These are phyloP conservation scores for Platycercus adscitus DNA, from an alignment of 2,113 vertebrate species.

Conservation along the genomic window DNA sequence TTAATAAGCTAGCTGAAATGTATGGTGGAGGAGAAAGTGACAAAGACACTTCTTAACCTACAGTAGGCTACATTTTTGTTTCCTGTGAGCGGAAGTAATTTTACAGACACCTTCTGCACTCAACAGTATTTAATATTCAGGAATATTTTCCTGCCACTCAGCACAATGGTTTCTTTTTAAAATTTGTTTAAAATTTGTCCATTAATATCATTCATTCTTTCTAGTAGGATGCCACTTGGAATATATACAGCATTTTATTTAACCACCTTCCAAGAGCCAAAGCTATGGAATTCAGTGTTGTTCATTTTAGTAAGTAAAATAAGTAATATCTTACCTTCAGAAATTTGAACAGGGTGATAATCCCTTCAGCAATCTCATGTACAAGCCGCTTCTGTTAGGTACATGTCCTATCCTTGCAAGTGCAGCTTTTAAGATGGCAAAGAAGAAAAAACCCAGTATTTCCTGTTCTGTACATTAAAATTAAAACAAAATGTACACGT, in stretches of 20 bases:
- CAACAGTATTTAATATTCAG: constrained; percentile 73
- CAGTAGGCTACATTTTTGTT: constrained; percentile 16
- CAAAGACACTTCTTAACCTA: constrained; percentile 85
- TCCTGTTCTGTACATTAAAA: constrained; percentile 81
- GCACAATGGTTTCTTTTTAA: constrained; percentile 71
- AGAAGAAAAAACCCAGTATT: constrained; percentile 60
- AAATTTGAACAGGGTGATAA: constrained; percentile 70
- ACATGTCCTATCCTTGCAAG: constrained; percentile 71
- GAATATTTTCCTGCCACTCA: constrained; percentile 77
- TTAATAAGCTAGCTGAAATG: constrained; percentile 97
- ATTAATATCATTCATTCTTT: constrained; percentile 77
- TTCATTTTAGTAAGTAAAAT: constrained; percentile 78
- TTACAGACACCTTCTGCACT: constrained; percentile 65
- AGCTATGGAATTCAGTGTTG: constrained; percentile 80
- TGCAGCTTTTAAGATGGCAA: constrained; percentile 72
- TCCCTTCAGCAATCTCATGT: constrained; percentile 70
- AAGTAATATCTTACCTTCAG: constrained; percentile 59
- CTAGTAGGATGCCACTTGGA: constrained; percentile 76
- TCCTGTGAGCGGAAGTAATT: constrained; percentile 58
- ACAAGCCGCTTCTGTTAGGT: constrained; percentile 75
- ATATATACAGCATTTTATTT: constrained; percentile 77
- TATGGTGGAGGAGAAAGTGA: constrained; percentile 93
- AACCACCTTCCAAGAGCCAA: constrained; percentile 80
- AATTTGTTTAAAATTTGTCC: constrained; percentile 61
- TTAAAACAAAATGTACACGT: constrained; percentile 74